Evolutionary conservation across 2,113 vertebrate genomes (phyloP).

Genomic region (Malurus melanocephalus): DNA sequence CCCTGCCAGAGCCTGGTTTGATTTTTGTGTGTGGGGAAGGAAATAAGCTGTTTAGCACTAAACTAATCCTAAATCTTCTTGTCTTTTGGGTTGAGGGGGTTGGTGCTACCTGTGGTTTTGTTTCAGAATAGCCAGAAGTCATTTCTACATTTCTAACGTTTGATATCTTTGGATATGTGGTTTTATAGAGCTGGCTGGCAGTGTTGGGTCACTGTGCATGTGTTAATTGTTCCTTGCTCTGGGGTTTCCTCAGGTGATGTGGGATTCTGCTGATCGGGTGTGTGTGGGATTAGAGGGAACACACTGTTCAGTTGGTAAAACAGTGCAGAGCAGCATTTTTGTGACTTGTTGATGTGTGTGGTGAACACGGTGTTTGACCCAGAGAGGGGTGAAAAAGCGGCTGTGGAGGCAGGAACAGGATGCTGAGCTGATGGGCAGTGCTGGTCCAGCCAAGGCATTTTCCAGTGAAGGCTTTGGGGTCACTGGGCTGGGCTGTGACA

Average conservation of each 20-base stretch:
- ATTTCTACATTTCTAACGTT: not conserved
- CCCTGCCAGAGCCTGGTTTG: constrained; percentile 12
- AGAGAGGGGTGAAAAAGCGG: not conserved
- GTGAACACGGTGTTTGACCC: not conserved
- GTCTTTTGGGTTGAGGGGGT: not conserved
- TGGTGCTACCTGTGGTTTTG: constrained; percentile 1
- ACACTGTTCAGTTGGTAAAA: not conserved
- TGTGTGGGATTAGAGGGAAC: not conserved
- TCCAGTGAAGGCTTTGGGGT: not conserved
- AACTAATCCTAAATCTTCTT: constrained; percentile 3
- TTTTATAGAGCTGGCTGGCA: not conserved
- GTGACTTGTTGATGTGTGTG: not conserved
- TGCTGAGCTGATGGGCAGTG: not conserved
- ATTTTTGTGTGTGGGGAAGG: not conserved
- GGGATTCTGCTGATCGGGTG: not conserved
- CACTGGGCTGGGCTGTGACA: not conserved
- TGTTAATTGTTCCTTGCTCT: not conserved
- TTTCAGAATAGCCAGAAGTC: not conserved
- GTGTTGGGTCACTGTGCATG: not conserved
- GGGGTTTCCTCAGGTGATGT: rapidly evolving
- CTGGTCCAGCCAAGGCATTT: not conserved
- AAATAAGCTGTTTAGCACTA: not conserved
- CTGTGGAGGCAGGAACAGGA: not conserved
- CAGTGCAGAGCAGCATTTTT: not conserved
- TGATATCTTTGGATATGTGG: not conserved